A percentile compares a stretch with the other conserved stretches of the same genome.
These are phyloP conservation scores for Drosophila auraria DNA, from an alignment of 1,140 invertebrate species.

Conservation along the genomic window DNA sequence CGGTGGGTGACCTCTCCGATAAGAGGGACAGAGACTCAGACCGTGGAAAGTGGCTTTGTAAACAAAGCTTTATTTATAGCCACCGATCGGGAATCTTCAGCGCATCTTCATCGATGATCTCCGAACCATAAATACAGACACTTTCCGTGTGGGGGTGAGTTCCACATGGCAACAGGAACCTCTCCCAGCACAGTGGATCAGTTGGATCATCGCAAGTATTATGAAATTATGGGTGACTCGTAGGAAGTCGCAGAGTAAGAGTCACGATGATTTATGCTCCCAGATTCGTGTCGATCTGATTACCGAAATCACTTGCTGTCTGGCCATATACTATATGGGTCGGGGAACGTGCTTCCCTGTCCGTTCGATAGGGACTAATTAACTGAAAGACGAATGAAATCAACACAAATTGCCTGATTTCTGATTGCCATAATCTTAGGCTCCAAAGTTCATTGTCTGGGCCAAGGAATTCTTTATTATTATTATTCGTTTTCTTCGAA, in stretches of 20 bases:
- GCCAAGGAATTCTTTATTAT: conserved; percentile 52
- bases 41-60: conserved; percentile 14
- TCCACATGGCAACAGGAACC: conserved; percentile 33
- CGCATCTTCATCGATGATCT: not conserved
- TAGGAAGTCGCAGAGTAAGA: not conserved
- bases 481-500: conserved; percentile 7
- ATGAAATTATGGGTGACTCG: not conserved
- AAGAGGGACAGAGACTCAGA: conserved; percentile 22
- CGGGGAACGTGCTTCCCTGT: conserved; percentile 31
- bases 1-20: conserved; percentile 59
- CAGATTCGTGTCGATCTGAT: conserved; percentile 32
- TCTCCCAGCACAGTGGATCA: too few species aligned
- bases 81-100: conserved; percentile 19
- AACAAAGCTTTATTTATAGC: conserved; percentile 43
- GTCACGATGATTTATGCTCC: conserved; percentile 9
- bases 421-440: conserved; percentile 46
- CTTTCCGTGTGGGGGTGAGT: not conserved
- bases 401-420: conserved; percentile 4
- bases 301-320: conserved; percentile 32
- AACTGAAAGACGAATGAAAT: conserved; percentile 28
- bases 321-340: conserved; percentile 38
- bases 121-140: conserved; percentile 36
- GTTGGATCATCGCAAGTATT: not conserved
- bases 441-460: conserved; percentile 62
- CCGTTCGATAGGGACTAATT: conserved; percentile 47